These are phyloP conservation scores for Trematomus loennbergii DNA, from an alignment of 2,113 vertebrate species.

Conservation along the genomic window DNA sequence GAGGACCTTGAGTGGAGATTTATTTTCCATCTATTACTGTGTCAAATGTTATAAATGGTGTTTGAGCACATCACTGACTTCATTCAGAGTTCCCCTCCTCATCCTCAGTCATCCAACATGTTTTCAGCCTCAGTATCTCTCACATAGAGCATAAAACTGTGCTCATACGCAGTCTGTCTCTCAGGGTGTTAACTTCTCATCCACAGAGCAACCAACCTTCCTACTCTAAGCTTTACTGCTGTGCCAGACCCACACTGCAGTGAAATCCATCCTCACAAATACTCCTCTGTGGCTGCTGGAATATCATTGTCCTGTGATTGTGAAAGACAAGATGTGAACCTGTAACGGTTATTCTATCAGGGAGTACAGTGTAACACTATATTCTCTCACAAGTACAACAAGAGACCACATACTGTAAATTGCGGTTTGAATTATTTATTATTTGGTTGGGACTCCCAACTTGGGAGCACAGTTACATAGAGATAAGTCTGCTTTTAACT, in stretches of 20 bases:
- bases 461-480: background rate
- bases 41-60: background rate
- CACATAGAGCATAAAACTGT: conserved; percentile 12
- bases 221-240: conserved; percentile 37
- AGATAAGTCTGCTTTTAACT: background rate
- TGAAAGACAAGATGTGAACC: background rate
- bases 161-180: background rate
- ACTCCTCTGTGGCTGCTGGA: conserved; percentile 32
- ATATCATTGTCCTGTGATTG: conserved; percentile 23
- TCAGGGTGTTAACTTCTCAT: conserved; percentile 38
- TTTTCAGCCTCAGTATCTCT: conserved; percentile 1
- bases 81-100: background rate
- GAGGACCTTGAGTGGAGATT: background rate
- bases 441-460: too few relatives aligned
- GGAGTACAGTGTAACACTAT: background rate
- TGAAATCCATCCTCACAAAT: conserved; percentile 47
- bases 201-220: conserved; percentile 19
- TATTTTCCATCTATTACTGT: background rate
- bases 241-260: conserved; percentile 40
- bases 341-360: background rate
- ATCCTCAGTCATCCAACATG: background rate
- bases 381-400: conserved; percentile 10
- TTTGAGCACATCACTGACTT: too few relatives aligned
- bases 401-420: background rate
- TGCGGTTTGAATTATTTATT: background rate